Evolutionary conservation across 2,797 vertebrate species (phyloP), one percentile per base, ranked within the genome.

Genomic region (Orientallactaga sibirica): DNA sequence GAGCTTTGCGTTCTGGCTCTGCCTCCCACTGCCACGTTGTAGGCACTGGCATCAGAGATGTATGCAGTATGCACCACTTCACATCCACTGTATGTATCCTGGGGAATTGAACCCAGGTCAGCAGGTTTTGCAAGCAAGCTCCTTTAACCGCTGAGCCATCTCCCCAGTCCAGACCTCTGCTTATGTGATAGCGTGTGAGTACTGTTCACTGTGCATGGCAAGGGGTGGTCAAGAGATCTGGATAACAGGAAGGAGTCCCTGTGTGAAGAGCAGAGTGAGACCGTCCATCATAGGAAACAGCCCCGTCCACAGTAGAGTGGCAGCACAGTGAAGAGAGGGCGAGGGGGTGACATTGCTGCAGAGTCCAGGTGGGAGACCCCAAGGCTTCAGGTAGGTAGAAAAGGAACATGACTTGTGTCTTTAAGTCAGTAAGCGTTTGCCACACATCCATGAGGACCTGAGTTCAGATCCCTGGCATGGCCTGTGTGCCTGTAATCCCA

Each of bases 131-230:
- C 12, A 58, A 12, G 11, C 55, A 58, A 58, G 55, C 55, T 58
- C 55, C 55, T 58, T 58, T 58, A 58, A 58, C 55, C 55, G 15
- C 55, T 58, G 55, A 58, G 55, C 55, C 55, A 58, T 58, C 55
- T 58, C 15, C 55, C 55, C 55, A 58, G 55, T 58, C 11, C 55
- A 58, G 55, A 58, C 55, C 55, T 58, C 12, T 58, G 55, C 55
- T 58, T 58, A 58, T 58, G 58, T 24, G 41, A 7, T 37, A 27
- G 29, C n/a, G 2, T 1, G 1, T 77, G 61, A 70, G 25, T 67
- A 10, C n/a, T 41, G 2, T 29, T 24, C 0, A n/a, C 74, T 19
- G 43, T 16, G 0, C 1, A 1, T 24, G 22, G 14, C 27, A 19
- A 58, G 33, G 7, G 62, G 5, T 25, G 2, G 27, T 0, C 64